These are phyloP conservation scores for Xenops minutus DNA, from an alignment of 2,797 vertebrate species.

Conservation along the genomic window DNA sequence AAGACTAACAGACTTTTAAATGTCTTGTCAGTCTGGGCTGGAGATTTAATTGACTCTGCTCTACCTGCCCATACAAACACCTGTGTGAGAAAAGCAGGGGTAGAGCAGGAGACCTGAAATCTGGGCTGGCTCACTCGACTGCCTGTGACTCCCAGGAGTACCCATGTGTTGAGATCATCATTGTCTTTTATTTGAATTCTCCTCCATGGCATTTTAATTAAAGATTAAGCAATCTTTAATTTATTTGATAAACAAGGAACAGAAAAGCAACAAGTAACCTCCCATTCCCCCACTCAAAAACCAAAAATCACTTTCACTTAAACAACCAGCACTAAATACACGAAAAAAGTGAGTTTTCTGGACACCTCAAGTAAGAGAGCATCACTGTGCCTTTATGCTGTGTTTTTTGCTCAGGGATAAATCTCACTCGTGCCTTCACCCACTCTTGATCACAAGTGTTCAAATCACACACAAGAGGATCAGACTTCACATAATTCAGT, in stretches of 20 bases:
- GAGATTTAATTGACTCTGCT: not conserved
- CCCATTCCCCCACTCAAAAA: not conserved
- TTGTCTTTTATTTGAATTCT: not conserved
- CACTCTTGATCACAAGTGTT: not conserved
- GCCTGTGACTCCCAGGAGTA: not conserved
- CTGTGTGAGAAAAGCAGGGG: not conserved
- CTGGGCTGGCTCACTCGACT: not conserved
- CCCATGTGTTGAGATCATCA: not conserved
- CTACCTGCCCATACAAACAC: not conserved
- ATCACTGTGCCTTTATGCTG: rapidly evolving
- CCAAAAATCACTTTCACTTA: not conserved
- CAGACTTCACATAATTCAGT: not conserved
- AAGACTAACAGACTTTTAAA: not conserved
- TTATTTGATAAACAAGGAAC: not conserved
- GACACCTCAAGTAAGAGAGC: not conserved
- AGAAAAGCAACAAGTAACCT: not conserved
- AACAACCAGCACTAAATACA: not conserved
- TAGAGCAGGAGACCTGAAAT: not conserved
- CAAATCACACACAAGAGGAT: not conserved
- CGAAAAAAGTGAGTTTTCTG: not conserved
- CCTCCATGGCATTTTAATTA: not conserved
- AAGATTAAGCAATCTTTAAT: not conserved
- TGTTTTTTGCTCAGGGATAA: not conserved
- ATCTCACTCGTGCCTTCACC: not conserved
- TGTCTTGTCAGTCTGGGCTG: not conserved